phyloP scores from a whole-genome alignment of 1,140 invertebrate species.

The Drosophila pandora region DNA sequence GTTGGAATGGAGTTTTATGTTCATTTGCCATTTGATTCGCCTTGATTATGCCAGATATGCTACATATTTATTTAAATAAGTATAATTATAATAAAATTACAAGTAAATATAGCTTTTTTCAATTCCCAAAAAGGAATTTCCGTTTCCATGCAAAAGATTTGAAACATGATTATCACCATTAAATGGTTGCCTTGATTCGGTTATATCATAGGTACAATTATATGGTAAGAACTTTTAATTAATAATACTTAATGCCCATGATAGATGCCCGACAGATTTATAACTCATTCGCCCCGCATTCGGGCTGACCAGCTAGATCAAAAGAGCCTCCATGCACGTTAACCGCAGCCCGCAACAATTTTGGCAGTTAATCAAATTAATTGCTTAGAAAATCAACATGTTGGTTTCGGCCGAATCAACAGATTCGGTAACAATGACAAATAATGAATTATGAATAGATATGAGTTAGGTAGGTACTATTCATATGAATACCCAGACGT shows the following conservation, averaged over 20 bases:
- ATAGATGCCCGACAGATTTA: constrained; percentile 52
- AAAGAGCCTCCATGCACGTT: constrained; percentile 32
- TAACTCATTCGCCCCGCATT: constrained; percentile 42
- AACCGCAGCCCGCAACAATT: constrained; percentile 63
- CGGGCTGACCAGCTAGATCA: constrained; percentile 54
- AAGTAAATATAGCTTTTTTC: background rate
- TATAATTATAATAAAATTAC: background rate
- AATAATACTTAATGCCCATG: constrained; percentile 66
- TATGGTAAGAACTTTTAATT: constrained; percentile 70
- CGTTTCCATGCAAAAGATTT: constrained; percentile 35
- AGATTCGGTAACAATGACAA: constrained; percentile 64
- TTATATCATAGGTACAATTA: constrained; percentile 66
- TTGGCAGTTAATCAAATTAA: constrained; percentile 80
- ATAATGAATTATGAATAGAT: constrained; percentile 76
- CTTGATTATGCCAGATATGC: constrained; percentile 1
- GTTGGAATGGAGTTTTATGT: constrained; percentile 2
- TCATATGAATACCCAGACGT: constrained; percentile 31
- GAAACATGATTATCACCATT: constrained; percentile 9
- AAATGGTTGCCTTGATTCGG: constrained; percentile 15
- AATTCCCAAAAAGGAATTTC: constrained; percentile 39
- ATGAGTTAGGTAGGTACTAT: constrained; percentile 29
- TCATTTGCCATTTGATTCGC: background rate
- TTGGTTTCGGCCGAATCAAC: constrained; percentile 46
- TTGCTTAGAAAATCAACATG: constrained; percentile 80
- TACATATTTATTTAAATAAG: constrained; percentile 1